These are phyloP conservation scores for Steatornis caripensis DNA, from an alignment of 2,113 vertebrate genomes.

Conservation along the genomic window DNA sequence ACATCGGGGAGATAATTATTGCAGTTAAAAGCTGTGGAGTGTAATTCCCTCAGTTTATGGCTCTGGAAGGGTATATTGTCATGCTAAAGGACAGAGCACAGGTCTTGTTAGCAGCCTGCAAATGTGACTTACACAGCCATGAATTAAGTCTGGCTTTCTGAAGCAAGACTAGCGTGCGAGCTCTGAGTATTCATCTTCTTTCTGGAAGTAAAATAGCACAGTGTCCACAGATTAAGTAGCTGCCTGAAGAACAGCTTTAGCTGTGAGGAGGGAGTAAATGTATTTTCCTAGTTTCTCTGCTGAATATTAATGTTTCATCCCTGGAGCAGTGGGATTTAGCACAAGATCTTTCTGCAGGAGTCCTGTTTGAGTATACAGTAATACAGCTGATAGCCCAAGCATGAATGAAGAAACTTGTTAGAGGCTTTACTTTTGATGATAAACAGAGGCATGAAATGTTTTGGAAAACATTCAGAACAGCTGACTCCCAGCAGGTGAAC, in stretches of 20 bases:
- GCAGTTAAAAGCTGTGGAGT: background rate
- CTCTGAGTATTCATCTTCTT: background rate
- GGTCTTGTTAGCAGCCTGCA: background rate
- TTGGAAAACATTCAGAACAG: background rate
- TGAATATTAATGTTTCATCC: constrained; percentile 27
- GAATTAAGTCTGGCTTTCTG: background rate
- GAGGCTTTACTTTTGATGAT: background rate
- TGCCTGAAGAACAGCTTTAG: constrained; percentile 27
- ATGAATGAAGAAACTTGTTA: background rate
- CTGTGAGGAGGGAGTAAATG: constrained; percentile 35
- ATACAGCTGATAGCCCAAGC: background rate
- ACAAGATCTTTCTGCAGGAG: background rate
- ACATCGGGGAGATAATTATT: background rate
- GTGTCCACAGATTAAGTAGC: constrained; percentile 9
- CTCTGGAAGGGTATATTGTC: background rate
- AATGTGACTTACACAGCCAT: fast-evolving
- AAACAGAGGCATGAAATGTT: background rate
- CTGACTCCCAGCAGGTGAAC: background rate
- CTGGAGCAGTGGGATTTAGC: background rate
- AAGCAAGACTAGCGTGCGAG: background rate
- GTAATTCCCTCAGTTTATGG: background rate
- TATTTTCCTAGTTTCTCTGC: background rate
- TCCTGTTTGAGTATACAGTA: background rate
- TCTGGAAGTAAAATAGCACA: constrained; percentile 6
- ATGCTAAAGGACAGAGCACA: background rate